phyloP scores from a whole-genome alignment of 2,113 vertebrate species.

The Mesitornis unicolor region DNA sequence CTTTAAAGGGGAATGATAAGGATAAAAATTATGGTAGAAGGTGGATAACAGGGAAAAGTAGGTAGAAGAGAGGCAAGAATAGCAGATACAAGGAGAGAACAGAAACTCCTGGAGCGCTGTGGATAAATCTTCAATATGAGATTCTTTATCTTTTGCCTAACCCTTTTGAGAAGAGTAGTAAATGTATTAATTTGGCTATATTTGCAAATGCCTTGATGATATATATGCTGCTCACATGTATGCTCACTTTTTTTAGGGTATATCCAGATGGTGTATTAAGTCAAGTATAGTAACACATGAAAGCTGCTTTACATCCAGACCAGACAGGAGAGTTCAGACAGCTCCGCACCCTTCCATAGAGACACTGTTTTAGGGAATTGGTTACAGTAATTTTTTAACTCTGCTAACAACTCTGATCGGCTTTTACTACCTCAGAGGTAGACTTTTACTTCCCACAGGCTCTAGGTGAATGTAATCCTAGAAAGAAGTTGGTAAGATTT shows the following conservation, averaged over 20 bases:
- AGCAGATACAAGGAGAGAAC: not conserved
- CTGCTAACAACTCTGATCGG: not conserved
- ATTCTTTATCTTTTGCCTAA: not conserved
- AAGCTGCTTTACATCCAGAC: not conserved
- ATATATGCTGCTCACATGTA: not conserved
- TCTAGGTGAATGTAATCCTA: not conserved
- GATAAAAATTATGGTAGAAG: not conserved
- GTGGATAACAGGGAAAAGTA: not conserved
- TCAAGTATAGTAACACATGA: not conserved
- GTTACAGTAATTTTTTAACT: not conserved
- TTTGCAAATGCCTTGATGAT: not conserved
- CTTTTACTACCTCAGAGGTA: not conserved
- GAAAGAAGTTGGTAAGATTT: not conserved
- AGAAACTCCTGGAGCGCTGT: not conserved
- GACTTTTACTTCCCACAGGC: not conserved
- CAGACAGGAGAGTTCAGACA: not conserved
- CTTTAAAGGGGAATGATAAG: not conserved
- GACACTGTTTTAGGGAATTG: not conserved
- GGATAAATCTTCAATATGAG: not conserved
- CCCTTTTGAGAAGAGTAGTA: not conserved
- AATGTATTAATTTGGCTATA: not conserved
- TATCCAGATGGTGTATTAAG: not conserved
- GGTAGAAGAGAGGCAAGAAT: not conserved
- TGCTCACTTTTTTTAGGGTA: accelerated
- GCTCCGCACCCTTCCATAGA: not conserved